Percentiles rank a stretch among this genome's conserved stretches.
Evolutionary conservation across 2,113 vertebrate genomes (phyloP).

Genomic region (Theristicus caerulescens): DNA sequence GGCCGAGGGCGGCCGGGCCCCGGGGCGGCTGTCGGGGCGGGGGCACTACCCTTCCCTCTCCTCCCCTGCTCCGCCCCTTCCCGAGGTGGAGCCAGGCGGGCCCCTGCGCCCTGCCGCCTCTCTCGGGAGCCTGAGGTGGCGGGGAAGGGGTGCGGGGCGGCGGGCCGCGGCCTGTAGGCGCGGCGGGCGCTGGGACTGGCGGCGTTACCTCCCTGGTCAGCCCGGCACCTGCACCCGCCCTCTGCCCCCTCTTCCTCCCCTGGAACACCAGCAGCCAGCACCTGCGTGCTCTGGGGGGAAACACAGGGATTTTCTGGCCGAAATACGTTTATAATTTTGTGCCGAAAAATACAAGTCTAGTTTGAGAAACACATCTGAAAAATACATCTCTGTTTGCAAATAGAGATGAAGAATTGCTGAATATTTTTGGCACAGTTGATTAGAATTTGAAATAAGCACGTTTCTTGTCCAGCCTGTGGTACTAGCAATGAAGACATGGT

Average conservation of each 20-base stretch:
- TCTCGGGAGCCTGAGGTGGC: accelerated
- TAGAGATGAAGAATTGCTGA: neutral
- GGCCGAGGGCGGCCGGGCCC: neutral
- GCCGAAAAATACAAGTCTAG: neutral
- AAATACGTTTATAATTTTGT: neutral
- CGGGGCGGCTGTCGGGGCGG: neutral
- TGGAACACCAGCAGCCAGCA: neutral
- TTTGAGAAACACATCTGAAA: neutral
- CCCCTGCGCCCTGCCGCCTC: accelerated
- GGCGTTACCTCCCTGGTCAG: accelerated
- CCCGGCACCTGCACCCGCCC: accelerated
- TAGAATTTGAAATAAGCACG: neutral
- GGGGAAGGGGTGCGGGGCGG: accelerated
- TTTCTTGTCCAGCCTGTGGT: neutral
- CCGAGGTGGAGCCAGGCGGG: neutral
- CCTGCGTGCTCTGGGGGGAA: accelerated
- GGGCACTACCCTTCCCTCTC: neutral
- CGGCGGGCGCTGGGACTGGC: accelerated
- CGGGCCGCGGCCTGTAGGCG: no score
- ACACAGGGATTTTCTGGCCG: neutral
- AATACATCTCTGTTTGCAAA: neutral
- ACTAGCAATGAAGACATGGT: neutral
- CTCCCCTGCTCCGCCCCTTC: neutral
- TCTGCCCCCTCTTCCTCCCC: accelerated
- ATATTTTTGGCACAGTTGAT: neutral